phyloP scores from a whole-genome alignment of 1,140 invertebrate genomes.

The Elymnias hypermnestra region DNA sequence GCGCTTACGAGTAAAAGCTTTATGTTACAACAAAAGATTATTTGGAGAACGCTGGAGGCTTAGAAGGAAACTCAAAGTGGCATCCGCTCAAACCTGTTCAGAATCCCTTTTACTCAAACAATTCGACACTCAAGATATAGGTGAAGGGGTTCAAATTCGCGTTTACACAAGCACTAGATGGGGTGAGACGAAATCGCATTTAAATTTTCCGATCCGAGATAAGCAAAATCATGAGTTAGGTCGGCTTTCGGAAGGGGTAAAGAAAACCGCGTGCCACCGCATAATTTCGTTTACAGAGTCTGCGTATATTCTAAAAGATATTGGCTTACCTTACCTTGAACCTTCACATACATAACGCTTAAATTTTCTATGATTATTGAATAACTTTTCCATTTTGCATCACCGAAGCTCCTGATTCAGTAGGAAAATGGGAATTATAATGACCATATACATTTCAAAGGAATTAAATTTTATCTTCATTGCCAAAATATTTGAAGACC shows the following conservation, averaged over 20 bases:
- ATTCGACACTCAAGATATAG: conserved; percentile 36
- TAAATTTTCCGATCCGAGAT: conserved; percentile 65
- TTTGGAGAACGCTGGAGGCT: neutral
- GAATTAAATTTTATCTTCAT: no score
- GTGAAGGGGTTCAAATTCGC: conserved; percentile 36
- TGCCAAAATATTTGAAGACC: no score
- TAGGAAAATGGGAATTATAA: no score
- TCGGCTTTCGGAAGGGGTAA: conserved; percentile 49
- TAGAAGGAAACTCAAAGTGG: conserved; percentile 9
- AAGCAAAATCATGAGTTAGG: conserved; percentile 68
- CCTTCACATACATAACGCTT: conserved; percentile 21
- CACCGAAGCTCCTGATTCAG: no score
- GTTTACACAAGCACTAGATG: conserved; percentile 44
- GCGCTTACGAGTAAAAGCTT: neutral
- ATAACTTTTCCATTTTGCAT: no score
- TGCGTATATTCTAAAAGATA: conserved; percentile 38
- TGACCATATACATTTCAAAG: no score
- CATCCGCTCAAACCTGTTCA: conserved; percentile 15
- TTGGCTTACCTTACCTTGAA: conserved; percentile 30
- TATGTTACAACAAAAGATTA: conserved; percentile 1
- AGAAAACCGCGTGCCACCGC: conserved; percentile 61
- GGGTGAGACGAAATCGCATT: conserved; percentile 58
- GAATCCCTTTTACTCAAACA: conserved; percentile 34
- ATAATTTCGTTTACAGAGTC: conserved; percentile 62
- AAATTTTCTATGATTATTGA: conserved; percentile 10